phyloP scores from a whole-genome alignment of 2,797 vertebrate species.

The Diglossa cyanea region DNA sequence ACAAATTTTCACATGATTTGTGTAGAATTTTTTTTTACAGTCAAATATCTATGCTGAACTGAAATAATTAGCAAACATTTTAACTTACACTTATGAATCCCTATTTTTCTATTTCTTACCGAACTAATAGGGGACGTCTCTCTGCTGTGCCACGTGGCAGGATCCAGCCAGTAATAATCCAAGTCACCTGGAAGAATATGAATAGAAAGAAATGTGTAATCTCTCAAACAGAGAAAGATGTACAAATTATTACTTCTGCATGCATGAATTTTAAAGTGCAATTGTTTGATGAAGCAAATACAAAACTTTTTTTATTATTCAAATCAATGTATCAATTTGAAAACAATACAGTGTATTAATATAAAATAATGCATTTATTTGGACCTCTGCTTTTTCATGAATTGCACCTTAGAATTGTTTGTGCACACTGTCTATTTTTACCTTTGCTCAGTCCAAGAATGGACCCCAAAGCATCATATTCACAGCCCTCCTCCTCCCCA shows the following conservation, averaged over 20 bases:
- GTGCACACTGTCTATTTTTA: not conserved
- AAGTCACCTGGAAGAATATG: constrained; percentile 85
- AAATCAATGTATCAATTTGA: not conserved
- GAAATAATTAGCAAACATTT: not conserved
- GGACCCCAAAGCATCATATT: not conserved
- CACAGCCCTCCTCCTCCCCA: not conserved
- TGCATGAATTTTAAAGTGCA: not conserved
- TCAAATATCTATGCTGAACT: not conserved
- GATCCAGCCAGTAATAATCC: constrained; percentile 97
- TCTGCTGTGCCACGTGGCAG: constrained; percentile 95
- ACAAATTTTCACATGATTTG: not conserved
- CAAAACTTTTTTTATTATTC: not conserved
- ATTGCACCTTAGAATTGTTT: not conserved
- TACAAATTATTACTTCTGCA: not conserved
- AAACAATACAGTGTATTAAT: not conserved
- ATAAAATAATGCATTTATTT: not conserved
- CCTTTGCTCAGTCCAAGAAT: not conserved
- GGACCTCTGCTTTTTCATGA: not conserved
- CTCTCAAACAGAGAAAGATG: constrained; percentile 2
- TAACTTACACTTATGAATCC: not conserved
- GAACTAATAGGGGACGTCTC: constrained; percentile 82
- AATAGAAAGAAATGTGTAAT: constrained; percentile 49
- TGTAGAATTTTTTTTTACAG: not conserved
- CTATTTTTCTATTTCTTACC: constrained; percentile 68
- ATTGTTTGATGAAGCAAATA: not conserved